Percentiles rank a stretch among this genome's conserved stretches.
Conservation (phyloP, 2,113 vertebrate species). For the Bos javanicus region DNA sequence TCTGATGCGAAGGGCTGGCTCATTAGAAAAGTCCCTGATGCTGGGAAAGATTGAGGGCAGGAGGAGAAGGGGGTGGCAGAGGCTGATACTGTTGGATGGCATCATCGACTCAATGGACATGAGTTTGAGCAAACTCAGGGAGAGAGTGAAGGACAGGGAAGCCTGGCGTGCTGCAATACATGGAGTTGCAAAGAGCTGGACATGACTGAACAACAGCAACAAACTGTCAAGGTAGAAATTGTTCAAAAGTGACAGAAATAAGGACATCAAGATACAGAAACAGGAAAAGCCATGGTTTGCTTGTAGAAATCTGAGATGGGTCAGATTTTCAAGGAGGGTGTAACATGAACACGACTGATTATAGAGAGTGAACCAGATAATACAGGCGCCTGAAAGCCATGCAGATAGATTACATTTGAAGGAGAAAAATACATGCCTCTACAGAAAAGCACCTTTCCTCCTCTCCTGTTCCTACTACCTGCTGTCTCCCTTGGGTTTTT, state of each 20-base stretch:
- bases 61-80: not conserved
- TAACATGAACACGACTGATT: not conserved
- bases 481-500: not conserved
- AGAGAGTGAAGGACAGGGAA: not conserved
- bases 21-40: not conserved
- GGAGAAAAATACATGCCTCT: not conserved
- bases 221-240: not conserved
- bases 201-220: not conserved
- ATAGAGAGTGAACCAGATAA: not conserved
- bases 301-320: not conserved
- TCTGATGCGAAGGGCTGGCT: not conserved
- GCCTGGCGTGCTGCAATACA: accelerated
- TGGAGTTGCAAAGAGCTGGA: not conserved
- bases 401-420: not conserved
- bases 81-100: not conserved
- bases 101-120: not conserved
- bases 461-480: not conserved
- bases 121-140: not conserved
- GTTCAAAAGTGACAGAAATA: not conserved
- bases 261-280: not conserved
- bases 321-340: not conserved
- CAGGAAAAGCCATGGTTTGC: not conserved
- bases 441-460: not conserved
- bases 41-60: not conserved
- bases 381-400: not conserved